phyloP scores from a whole-genome alignment of 2,797 vertebrate genomes.

The Discoglossus pictus region DNA sequence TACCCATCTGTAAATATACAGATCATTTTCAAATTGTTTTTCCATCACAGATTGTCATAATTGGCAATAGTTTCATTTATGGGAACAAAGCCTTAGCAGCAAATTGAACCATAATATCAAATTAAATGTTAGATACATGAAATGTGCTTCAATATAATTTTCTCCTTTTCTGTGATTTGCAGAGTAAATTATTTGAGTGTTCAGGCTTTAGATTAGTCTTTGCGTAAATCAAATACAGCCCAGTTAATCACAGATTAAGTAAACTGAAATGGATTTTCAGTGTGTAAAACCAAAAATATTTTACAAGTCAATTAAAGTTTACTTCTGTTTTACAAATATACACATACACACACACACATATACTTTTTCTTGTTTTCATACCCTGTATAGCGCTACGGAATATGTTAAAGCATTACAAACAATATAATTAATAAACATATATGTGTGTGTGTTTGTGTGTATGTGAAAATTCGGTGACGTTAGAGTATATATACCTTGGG shows the following conservation, averaged over 20 bases:
- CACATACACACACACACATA: too few relatives aligned
- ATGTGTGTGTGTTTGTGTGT: too few relatives aligned
- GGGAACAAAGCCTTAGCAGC: not conserved
- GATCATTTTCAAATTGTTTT: constrained; percentile 16
- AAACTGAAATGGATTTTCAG: not conserved
- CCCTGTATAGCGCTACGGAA: too few relatives aligned
- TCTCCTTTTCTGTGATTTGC: not conserved
- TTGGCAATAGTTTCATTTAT: constrained; percentile 24
- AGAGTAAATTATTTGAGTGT: not conserved
- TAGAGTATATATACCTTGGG: too few relatives aligned
- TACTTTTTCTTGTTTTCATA: too few relatives aligned
- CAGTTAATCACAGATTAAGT: too few relatives aligned
- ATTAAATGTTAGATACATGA: not conserved
- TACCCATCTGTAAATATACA: constrained; percentile 38
- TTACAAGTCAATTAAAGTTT: constrained; percentile 3
- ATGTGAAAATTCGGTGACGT: too few relatives aligned
- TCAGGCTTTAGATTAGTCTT: not conserved
- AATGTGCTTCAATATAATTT: not conserved
- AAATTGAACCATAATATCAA: not conserved
- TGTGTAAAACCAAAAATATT: not conserved
- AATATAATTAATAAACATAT: too few relatives aligned
- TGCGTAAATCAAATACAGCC: not conserved
- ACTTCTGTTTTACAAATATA: too few relatives aligned
- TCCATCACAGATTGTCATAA: constrained; percentile 4
- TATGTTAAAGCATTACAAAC: too few relatives aligned